These are phyloP conservation scores for Pristis pectinata DNA, from an alignment of 2,797 vertebrate genomes.

Conservation along the genomic window DNA sequence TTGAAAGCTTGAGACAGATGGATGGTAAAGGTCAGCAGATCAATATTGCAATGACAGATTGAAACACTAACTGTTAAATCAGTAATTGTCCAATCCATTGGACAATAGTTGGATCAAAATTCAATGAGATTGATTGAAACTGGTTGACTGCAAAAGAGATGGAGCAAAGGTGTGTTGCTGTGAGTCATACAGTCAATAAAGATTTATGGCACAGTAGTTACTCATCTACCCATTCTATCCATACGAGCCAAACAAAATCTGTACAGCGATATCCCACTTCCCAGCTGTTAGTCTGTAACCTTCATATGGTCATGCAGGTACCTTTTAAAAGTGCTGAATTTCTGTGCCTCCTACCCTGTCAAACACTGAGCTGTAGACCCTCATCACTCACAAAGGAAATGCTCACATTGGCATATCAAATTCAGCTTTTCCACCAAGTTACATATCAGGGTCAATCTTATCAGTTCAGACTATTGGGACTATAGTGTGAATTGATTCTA, in stretches of 20 bases:
- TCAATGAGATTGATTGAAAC: neutral
- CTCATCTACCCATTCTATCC: no score
- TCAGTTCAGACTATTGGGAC: neutral
- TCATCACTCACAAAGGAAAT: no score
- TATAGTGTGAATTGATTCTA: no score
- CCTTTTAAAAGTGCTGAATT: no score
- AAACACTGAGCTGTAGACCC: no score
- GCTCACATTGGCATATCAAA: neutral
- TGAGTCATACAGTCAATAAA: neutral
- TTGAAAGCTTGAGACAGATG: neutral
- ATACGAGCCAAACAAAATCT: no score
- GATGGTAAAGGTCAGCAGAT: neutral
- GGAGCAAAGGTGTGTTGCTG: neutral
- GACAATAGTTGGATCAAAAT: neutral
- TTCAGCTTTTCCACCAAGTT: neutral
- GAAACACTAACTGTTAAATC: neutral
- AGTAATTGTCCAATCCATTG: neutral
- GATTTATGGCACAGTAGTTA: no score
- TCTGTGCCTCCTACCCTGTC: no score
- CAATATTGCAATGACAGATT: neutral
- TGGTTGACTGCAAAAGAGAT: neutral
- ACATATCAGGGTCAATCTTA: neutral
- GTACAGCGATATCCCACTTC: no score
- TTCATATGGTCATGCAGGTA: no score
- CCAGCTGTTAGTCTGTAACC: no score